Conservation (phyloP, 2,888 invertebrate species). For the Osedax fenrisi region DNA sequence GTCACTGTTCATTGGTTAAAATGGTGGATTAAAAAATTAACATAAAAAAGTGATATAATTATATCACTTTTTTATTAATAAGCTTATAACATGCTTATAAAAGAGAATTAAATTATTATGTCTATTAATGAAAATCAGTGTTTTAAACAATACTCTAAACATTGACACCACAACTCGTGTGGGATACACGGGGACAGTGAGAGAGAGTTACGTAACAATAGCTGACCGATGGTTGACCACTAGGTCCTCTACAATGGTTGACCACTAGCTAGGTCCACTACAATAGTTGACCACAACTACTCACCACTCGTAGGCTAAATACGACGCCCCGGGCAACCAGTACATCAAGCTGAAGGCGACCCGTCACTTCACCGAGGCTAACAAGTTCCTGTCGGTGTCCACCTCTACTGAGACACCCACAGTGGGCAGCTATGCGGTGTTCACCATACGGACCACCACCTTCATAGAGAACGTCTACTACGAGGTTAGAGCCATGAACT, state of each 20-base stretch:
- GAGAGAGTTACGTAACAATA: too few species aligned
- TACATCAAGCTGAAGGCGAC: conserved; percentile 38
- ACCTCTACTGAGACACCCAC: conserved; percentile 61
- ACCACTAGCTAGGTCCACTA: conserved; percentile 29
- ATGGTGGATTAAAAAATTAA: not conserved
- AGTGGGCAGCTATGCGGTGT: conserved; percentile 82
- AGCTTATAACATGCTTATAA: too few species aligned
- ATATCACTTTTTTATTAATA: not conserved
- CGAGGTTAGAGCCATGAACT: conserved; percentile 52
- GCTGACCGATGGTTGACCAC: too few species aligned
- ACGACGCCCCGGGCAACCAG: conserved; percentile 15
- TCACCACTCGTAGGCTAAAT: conserved; percentile 32
- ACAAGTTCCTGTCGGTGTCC: conserved; percentile 70
- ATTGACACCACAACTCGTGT: too few species aligned
- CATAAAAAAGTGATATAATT: too few species aligned
- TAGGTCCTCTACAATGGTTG: too few species aligned
- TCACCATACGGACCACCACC: conserved; percentile 79
- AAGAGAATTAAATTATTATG: too few species aligned
- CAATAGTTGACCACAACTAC: conserved; percentile 28
- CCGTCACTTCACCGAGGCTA: conserved; percentile 65
- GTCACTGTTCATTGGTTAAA: too few species aligned
- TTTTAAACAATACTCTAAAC: too few species aligned
- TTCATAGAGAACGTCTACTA: conserved; percentile 75
- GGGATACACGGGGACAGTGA: too few species aligned
- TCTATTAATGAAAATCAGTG: too few species aligned